Conservation (phyloP, 2,888 invertebrate species). For the Plebejus anna region DNA sequence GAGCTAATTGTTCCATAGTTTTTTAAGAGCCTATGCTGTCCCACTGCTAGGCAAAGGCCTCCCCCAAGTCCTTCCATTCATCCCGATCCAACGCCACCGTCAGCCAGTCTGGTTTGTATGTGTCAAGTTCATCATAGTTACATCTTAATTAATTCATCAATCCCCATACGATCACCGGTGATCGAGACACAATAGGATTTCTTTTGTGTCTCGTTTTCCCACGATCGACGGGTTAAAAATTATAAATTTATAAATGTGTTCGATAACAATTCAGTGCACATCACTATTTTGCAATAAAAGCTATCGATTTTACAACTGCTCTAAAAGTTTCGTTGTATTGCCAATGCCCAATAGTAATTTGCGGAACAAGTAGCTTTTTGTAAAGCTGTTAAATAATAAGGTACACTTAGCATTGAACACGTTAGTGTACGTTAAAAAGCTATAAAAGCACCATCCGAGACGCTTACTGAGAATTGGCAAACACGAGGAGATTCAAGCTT, state of each 20-base stretch:
- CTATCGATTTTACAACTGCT: neutral
- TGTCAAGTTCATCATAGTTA: too few relatives aligned
- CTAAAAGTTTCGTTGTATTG: neutral
- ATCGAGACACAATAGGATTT: too few relatives aligned
- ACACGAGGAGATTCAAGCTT: neutral
- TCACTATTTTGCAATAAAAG: neutral
- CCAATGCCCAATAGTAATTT: neutral
- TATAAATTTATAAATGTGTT: neutral
- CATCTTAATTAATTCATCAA: too few relatives aligned
- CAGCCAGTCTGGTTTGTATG: too few relatives aligned
- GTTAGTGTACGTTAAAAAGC: conserved; percentile 3
- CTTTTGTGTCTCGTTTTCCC: too few relatives aligned
- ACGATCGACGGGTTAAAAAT: neutral
- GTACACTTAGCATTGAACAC: neutral
- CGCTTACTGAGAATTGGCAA: neutral
- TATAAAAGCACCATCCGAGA: conserved; percentile 3
- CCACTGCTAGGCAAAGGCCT: too few relatives aligned
- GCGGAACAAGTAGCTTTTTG: conserved; percentile 13
- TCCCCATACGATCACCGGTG: too few relatives aligned
- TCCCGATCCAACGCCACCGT: too few relatives aligned
- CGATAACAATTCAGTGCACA: neutral
- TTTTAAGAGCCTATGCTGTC: too few relatives aligned
- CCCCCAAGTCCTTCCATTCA: too few relatives aligned
- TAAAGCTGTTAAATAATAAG: neutral
- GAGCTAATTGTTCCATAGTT: too few relatives aligned